phyloP scores from a whole-genome alignment of 1,140 invertebrate genomes.

The Centruroides vittatus region DNA sequence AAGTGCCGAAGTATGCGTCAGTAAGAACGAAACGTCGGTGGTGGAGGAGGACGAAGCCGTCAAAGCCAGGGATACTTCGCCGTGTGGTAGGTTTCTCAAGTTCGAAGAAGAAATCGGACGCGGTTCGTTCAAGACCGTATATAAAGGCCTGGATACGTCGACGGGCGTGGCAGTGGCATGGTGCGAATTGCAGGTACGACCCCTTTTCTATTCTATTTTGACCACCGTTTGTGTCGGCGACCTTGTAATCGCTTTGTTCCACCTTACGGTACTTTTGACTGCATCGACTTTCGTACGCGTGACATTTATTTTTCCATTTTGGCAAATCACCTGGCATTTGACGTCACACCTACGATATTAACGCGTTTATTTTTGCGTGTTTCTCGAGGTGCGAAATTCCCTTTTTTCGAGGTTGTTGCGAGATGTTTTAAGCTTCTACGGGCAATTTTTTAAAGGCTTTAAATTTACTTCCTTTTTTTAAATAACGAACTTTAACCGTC shows the following conservation, averaged over 20 bases:
- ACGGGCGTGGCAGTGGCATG: slow-evolving; percentile 96
- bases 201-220: not conserved
- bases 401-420: no score
- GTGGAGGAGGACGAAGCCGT: slow-evolving; percentile 65
- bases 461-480: no score
- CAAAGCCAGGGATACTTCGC: slow-evolving; percentile 75
- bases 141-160: slow-evolving; percentile 90
- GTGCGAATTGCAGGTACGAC: slow-evolving; percentile 85
- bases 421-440: no score
- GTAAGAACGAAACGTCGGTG: not conserved
- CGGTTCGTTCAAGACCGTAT: slow-evolving; percentile 98
- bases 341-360: no score
- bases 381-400: no score
- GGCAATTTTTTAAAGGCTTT: no score
- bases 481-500: no score
- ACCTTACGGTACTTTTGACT: not conserved
- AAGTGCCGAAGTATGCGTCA: slow-evolving; percentile 31
- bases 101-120: slow-evolving; percentile 91
- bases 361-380: no score
- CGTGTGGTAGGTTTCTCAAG: slow-evolving; percentile 89
- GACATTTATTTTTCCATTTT: no score
- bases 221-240: not conserved
- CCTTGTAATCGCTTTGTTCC: not conserved
- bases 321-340: no score
- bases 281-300: no score